Base-by-base conservation (phyloP, 1,140 invertebrate genomes). In the Papilio helenus region DNA sequence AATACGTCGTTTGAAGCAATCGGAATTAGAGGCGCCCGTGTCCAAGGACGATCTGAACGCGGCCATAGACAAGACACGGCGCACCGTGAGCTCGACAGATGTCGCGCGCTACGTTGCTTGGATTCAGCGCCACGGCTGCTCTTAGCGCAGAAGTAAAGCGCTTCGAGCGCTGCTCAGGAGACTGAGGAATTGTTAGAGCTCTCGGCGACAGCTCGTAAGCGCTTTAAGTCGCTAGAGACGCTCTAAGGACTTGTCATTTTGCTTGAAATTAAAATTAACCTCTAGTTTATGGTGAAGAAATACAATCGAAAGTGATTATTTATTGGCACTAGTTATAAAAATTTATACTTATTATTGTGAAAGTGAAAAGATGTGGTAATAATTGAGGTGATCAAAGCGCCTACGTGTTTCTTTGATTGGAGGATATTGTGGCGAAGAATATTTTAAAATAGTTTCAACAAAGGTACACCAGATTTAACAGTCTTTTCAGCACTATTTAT, bases 81-180 rank as follows among this genome's bases (percentile, higher is more conserved):
- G 99, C 93, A 99, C 98, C 79, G 99, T 99, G 18, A 98, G 98
- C 0, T 96, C 97, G 86, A 97, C 98, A 82, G 99, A 99, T 95
- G 95, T 99, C 20, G 96, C 98, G 76, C 98, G 98, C 90, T 99
- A 99, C 95, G 97, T 98, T 87, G 97, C 97, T 86, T 99, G 99
- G 99, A 99, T 99, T 85, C 87, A 93, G 79, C 85, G 86, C 68
- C 91, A 93, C 72, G 93, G 93, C 18, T 94, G 90, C 81, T 94
- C 93, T 91, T 94, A 94, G 93, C 93, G 87, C 61, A 85, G 89
- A 58, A 86, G 87, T 20, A 87, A 84, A 81, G 90, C 93, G 89
- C 89, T 94, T 26, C 87, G 88, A 68, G 90, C 92, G 89, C 92
- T 93, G 20, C 79, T 94, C 20, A 84, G 83, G 44, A 86, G 83